Evolutionary conservation across 2,113 vertebrate species (phyloP).

Genomic region (Willisornis vidua): DNA sequence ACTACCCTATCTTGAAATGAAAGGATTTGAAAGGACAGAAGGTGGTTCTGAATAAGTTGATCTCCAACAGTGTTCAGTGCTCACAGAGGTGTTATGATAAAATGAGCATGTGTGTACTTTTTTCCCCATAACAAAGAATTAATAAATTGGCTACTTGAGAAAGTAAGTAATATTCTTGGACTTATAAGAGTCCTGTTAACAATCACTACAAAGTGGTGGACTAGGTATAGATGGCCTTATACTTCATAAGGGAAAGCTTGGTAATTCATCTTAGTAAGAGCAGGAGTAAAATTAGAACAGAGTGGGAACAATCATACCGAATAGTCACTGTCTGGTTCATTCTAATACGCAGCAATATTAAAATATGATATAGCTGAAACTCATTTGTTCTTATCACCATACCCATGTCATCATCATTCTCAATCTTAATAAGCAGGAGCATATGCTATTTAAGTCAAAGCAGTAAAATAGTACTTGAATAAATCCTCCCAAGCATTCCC

Average conservation of each 20-base stretch:
- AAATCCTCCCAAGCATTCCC: not conserved
- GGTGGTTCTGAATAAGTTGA: not conserved
- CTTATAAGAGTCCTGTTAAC: not conserved
- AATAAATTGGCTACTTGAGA: not conserved
- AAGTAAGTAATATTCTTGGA: not conserved
- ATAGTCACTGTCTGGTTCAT: not conserved
- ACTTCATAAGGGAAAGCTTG: not conserved
- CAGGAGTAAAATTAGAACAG: not conserved
- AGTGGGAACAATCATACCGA: not conserved
- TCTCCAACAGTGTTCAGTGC: not conserved
- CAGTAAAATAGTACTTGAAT: not conserved
- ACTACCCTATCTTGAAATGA: constrained; percentile 31
- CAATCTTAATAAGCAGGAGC: not conserved
- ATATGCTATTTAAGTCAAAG: not conserved
- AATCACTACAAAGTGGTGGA: not conserved
- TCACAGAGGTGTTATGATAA: not conserved
- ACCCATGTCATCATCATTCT: not conserved
- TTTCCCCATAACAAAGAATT: not conserved
- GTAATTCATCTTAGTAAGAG: not conserved
- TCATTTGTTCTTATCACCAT: not conserved
- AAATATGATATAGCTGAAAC: not conserved
- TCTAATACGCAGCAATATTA: not conserved
- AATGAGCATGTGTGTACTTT: not conserved
- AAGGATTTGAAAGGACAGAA: not conserved
- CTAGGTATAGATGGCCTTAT: not conserved